Conservation (phyloP, 1,140 invertebrate genomes). For the Pararge aegeria region DNA sequence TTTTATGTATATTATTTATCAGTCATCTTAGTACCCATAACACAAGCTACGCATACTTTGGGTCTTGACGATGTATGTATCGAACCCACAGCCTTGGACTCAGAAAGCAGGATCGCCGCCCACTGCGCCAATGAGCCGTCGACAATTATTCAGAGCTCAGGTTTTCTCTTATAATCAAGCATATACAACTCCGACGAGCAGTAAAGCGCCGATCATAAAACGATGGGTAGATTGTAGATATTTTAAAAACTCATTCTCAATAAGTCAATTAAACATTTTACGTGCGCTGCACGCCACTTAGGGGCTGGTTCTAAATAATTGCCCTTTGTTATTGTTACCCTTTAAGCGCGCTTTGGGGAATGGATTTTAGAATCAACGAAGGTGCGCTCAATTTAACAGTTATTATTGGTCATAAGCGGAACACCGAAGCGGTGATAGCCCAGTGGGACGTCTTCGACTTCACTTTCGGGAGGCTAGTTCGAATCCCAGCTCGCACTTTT, state of each 20-base stretch:
- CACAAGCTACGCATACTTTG: no score
- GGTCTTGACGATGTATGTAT: no score
- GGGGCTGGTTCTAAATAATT: constrained; percentile 67
- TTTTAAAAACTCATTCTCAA: constrained; percentile 75
- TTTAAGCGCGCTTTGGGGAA: constrained; percentile 32
- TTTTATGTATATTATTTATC: no score
- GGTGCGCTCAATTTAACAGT: neutral
- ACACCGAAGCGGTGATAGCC: no score
- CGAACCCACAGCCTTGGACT: no score
- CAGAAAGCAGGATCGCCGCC: no score
- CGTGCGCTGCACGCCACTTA: constrained; percentile 65
- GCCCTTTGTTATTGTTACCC: constrained; percentile 65
- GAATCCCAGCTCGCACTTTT: no score
- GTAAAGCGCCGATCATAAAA: constrained; percentile 36
- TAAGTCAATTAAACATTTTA: constrained; percentile 77
- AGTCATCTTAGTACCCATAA: no score
- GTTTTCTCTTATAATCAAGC: neutral
- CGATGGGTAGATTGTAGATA: constrained; percentile 57
- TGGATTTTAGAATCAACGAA: constrained; percentile 16
- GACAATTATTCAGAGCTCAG: no score
- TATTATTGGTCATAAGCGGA: neutral
- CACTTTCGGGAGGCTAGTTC: no score
- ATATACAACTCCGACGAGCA: constrained; percentile 8
- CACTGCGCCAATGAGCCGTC: no score
- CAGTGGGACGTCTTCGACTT: no score